Evolutionary conservation across 2,888 invertebrate species (phyloP).

Genomic region (Disparrhopalites patrizii): DNA sequence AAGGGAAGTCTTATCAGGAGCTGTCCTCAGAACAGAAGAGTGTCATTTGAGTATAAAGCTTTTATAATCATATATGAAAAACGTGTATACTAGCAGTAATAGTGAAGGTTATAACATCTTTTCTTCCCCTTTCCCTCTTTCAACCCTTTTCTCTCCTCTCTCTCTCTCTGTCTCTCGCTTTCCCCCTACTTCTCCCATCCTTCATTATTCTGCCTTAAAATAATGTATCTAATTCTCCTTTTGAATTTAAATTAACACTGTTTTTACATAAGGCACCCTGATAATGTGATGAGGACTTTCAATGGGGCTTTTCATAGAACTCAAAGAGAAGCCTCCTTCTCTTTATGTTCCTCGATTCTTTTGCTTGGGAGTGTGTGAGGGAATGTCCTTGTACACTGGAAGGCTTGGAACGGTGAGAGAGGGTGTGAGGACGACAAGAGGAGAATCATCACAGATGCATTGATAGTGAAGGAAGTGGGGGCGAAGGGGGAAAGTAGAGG

Average conservation of each 20-base stretch:
- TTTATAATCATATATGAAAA: no score
- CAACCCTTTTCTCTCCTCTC: not conserved
- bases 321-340: no score
- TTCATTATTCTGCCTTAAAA: constrained; percentile 10
- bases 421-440: no score
- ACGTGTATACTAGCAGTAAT: not conserved
- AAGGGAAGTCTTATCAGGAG: constrained; percentile 13
- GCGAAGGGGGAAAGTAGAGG: no score
- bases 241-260: constrained; percentile 27
- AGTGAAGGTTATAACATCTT: not conserved
- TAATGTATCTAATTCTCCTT: constrained; percentile 22
- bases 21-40: constrained; percentile 7
- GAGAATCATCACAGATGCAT: no score
- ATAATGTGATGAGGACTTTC: not conserved
- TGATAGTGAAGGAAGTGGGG: no score
- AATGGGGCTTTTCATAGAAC: no score
- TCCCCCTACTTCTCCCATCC: not conserved
- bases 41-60: not conserved
- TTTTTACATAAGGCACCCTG: constrained; percentile 3
- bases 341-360: no score
- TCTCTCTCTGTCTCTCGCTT: not conserved
- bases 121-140: constrained; percentile 3
- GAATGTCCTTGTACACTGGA: no score
- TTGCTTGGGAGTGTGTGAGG: no score
- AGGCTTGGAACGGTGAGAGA: no score